Conservation (phyloP, 2,888 invertebrate genomes). For the Cephonodes hylas region DNA sequence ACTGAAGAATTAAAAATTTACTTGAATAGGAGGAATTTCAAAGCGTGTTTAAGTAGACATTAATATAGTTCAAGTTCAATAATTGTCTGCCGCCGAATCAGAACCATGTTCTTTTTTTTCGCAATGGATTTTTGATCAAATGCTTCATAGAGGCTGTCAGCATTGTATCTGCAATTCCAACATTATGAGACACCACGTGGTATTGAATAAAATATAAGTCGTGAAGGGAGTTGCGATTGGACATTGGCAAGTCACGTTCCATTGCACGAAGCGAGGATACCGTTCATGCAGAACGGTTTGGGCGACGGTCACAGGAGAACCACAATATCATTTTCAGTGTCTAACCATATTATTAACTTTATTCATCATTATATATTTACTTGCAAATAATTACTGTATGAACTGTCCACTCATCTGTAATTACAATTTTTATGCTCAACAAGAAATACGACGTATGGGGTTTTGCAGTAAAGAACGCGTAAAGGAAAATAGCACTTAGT, state of each 20-base stretch:
- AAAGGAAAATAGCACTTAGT: not conserved
- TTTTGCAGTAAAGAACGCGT: not conserved
- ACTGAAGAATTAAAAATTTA: too few species aligned
- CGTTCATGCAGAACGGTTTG: slow-evolving; percentile 60
- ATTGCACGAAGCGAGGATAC: slow-evolving; percentile 63
- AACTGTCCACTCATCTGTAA: not conserved
- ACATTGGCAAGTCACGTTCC: slow-evolving; percentile 66
- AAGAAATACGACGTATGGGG: not conserved
- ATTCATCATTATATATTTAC: not conserved
- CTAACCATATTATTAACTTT: slow-evolving; percentile 15
- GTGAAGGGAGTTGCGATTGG: slow-evolving; percentile 53
- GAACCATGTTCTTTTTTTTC: too few species aligned
- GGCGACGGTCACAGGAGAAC: slow-evolving; percentile 28
- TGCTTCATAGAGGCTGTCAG: not conserved
- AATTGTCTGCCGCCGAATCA: too few species aligned
- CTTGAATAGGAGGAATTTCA: too few species aligned
- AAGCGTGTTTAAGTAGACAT: too few species aligned
- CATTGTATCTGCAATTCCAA: not conserved
- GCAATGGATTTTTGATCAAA: not conserved
- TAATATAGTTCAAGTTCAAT: too few species aligned
- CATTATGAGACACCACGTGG: not conserved
- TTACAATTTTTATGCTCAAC: not conserved
- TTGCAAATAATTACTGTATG: not conserved
- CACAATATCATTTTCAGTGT: slow-evolving; percentile 20
- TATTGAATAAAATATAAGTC: slow-evolving; percentile 38